phyloP scores from a whole-genome alignment of 2,113 vertebrate genomes.

The Polyodon spathula region DNA sequence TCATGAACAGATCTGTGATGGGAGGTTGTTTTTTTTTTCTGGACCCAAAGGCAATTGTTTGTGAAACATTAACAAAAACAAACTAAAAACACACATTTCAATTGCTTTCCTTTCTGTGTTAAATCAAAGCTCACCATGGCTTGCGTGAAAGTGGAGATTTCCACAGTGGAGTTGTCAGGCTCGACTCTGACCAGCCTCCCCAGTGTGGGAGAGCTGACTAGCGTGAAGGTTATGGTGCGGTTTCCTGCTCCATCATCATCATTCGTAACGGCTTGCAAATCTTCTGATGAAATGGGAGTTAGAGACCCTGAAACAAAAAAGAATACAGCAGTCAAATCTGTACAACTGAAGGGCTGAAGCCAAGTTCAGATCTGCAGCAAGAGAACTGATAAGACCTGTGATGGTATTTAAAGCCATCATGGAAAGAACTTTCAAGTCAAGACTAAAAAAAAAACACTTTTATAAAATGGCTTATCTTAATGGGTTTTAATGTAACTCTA shows the following conservation, averaged over 20 bases:
- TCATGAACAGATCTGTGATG: no score
- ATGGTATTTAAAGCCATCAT: no score
- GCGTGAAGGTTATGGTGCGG: slow-evolving; percentile 60
- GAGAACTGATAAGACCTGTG: no score
- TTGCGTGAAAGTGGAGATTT: slow-evolving; percentile 72
- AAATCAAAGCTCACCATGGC: slow-evolving; percentile 62
- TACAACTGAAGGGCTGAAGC: not conserved
- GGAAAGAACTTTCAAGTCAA: no score
- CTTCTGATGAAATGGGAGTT: slow-evolving; percentile 54
- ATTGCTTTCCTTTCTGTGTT: not conserved
- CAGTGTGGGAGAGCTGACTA: slow-evolving; percentile 59
- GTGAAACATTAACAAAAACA: no score
- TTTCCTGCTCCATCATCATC: slow-evolving; percentile 55
- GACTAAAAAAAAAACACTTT: no score
- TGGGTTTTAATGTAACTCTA: no score
- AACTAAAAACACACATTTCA: no score
- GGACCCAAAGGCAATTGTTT: no score
- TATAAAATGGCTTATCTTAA: no score
- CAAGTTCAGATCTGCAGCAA: not conserved
- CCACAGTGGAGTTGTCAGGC: slow-evolving; percentile 50
- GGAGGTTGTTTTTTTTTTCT: no score
- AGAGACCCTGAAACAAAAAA: slow-evolving; percentile 53
- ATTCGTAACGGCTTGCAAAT: slow-evolving; percentile 70
- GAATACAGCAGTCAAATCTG: not conserved
- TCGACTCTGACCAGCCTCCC: slow-evolving; percentile 60